Base-by-base conservation (phyloP, 2,797 vertebrate species). In the Channallabes apus region DNA sequence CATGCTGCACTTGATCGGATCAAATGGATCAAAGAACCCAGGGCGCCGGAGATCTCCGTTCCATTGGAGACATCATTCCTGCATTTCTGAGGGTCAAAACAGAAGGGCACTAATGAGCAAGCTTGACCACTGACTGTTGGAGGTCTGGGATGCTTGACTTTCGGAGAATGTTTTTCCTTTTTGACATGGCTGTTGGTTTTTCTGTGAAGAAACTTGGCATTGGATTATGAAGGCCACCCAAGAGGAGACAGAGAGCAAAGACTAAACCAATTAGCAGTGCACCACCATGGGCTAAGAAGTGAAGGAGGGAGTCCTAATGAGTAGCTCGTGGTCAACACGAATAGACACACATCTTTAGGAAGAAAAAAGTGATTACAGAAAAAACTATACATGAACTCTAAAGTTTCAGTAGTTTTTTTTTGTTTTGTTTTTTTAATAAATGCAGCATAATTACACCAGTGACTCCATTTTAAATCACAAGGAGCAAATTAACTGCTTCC, bases 221-320 rank as follows among this genome's bases (percentile, higher is more conserved):
- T 96, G 96, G 97, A 97, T 97, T 96, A 97, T 96, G 95, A 96
- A 95, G 96, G 95, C 97, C 96, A 97, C 96, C 96, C 96, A 97
- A 95, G 91, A 96, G 94, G 93, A 95, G 94, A 96, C 22, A 51
- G 38, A 76, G 72, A 75, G 71, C 3, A 20, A 75, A 61, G 71
- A 83, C 58, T 95, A 96, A 96, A 96, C 96, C 95, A 96, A 97
- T 97, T 96, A 97, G 96, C 94, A 95, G 95, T 92, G 94, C 95
- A 95, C 95, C 93, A 91, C 91, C 93, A 93, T 94, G 94, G 96
- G 97, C 96, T 96, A 96, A 72, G 58, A 29, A 56, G 81, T 27
- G 59, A 84, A 22, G 61, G 77, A 64, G 6, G 11, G 24, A 82
- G 72, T 72, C 82, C 84, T 86, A 86, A 87, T 69, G 78, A 86